Base-by-base conservation (phyloP, 1,140 invertebrate species). In the Drosophila lacertosa region DNA sequence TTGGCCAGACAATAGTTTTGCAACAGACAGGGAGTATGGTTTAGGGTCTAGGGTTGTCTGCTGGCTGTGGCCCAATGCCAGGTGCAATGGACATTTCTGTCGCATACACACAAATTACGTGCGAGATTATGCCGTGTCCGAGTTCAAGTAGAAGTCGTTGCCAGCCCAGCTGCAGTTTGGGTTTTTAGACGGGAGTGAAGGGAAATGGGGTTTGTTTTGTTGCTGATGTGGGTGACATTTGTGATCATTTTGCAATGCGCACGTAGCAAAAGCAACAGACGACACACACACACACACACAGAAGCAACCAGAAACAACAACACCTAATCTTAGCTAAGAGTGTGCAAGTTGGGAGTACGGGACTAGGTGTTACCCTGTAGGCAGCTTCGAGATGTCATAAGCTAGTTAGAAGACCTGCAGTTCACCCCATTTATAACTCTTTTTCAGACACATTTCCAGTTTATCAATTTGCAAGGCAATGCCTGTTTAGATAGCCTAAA, bases 101-200 rank as follows among this genome's bases (percentile, higher is more conserved):
- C 73, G 82, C 82, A 88, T 74, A 71, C 77, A 81, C 84, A 86
- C 82, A 88, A 86, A 88, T 86, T 88, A 86, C 81, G 81, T 86
- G 81, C 69, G 77, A 81, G 81, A 86, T 86, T 76, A 73, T 72
- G 68, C 50, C 63, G 42, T 71, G 67, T 59, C 54, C 55, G 40
- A 63, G 54, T 54, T 24, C 60, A 37, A 65, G 54, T 29, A 16
- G 15, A 40, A 64, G 42, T 68, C 51, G 33, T 59, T 59, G 40
- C 15, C 22, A 29, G 13, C 16, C 16, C n/a, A 44, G 40, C 40
- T 44, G 40, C 16, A 33, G 48, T 6, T 29, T 53, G 22, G 18
- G 18, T 11, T 18, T 26, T n/a, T n/a, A n/a, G n/a, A n/a, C n/a
- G 22, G 45, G 29, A 13, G 47, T 4, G 40, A 10, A 2, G 29